phyloP scores from a whole-genome alignment of 2,113 vertebrate species.

The Oncorhynchus nerka region DNA sequence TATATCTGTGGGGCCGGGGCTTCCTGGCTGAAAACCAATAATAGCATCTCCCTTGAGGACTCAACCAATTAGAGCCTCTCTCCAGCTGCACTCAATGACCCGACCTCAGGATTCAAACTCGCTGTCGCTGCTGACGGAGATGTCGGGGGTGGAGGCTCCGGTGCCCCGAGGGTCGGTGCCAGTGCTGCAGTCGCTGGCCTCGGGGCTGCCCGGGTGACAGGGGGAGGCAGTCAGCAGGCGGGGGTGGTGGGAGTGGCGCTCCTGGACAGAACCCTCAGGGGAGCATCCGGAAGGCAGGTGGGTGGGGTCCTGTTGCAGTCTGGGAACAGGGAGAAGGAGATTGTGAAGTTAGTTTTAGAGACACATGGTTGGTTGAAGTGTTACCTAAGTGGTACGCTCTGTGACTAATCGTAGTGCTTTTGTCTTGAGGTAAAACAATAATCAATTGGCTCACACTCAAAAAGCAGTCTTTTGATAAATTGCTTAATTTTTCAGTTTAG shows the following conservation, averaged over 20 bases:
- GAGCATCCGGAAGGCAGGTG: constrained; percentile 61
- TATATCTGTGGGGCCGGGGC: neutral
- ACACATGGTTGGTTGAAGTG: neutral
- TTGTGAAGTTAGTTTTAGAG: neutral
- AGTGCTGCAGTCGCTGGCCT: constrained; percentile 72
- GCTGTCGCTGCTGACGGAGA: constrained; percentile 78
- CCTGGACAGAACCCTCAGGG: constrained; percentile 56
- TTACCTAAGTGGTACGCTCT: too few species aligned
- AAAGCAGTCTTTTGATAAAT: too few species aligned
- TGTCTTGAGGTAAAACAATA: neutral
- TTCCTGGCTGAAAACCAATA: neutral
- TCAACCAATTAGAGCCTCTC: neutral
- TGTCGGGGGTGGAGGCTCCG: constrained; percentile 68
- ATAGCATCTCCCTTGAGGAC: neutral
- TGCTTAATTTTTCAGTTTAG: too few species aligned
- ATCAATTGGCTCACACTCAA: too few species aligned
- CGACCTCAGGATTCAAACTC: constrained; percentile 74
- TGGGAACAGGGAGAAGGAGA: constrained; percentile 28
- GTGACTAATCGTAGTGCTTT: neutral
- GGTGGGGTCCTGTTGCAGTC: constrained; percentile 72
- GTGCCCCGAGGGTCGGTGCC: constrained; percentile 57
- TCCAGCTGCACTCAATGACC: neutral
- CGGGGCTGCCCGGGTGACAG: constrained; percentile 63
- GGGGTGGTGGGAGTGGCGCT: constrained; percentile 52
- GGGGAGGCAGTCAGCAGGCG: constrained; percentile 55